phyloP scores from a whole-genome alignment of 2,888 invertebrate genomes.

The Agapostemon virescens region DNA sequence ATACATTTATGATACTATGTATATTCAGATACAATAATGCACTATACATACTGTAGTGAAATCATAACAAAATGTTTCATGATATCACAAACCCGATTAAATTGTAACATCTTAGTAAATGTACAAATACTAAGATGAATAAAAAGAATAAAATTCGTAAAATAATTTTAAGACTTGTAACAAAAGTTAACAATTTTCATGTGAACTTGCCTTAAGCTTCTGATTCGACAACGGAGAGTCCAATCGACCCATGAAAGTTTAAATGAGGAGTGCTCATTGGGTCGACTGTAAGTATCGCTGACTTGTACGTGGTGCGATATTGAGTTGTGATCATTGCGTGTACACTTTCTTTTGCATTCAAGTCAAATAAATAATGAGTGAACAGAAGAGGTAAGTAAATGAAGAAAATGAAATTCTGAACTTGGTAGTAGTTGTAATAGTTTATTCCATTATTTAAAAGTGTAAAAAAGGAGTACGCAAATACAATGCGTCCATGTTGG shows the following conservation, averaged over 20 bases:
- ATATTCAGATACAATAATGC: background rate
- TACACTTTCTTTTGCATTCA: constrained; percentile 61
- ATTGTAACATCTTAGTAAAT: background rate
- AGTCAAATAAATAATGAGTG: constrained; percentile 73
- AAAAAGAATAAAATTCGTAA: constrained; percentile 3
- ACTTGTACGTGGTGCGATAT: constrained; percentile 56
- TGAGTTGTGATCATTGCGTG: constrained; percentile 60
- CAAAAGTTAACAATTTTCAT: background rate
- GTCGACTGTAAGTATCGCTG: constrained; percentile 56
- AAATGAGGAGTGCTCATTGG: constrained; percentile 58
- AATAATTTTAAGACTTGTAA: background rate
- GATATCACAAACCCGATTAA: background rate
- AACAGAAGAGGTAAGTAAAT: constrained; percentile 75
- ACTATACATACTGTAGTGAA: background rate
- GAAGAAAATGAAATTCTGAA: background rate
- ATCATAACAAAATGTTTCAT: background rate
- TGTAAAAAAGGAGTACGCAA: constrained; percentile 22
- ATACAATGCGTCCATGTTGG: constrained; percentile 65
- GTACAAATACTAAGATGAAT: background rate
- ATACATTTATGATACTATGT: background rate
- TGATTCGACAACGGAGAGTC: constrained; percentile 44
- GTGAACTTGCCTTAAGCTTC: constrained; percentile 28
- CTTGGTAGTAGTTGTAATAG: constrained; percentile 25
- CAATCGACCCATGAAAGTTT: constrained; percentile 61
- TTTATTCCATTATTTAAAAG: constrained; percentile 31